Evolutionary conservation across 2,888 invertebrate genomes (phyloP), one percentile per base, ranked within the genome.

Genomic region (Orthosia gracilis): DNA sequence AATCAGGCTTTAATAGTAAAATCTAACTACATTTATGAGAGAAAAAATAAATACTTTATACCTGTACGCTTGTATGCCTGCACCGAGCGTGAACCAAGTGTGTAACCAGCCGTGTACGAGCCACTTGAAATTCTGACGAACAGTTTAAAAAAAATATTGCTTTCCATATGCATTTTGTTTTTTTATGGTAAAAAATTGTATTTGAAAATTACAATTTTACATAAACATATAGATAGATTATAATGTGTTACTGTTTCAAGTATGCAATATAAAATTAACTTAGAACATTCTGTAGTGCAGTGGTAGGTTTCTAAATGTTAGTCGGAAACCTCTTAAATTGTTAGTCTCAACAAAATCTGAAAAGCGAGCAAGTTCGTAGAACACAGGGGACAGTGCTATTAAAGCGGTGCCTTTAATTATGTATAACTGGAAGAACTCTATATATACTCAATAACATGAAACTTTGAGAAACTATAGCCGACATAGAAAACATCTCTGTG

Each of bases 41-140:
- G 58, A 68, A 82, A n/a, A 75, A 71, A 73, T 66, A 68, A 71
- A 75, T 68, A 74, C n/a, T 74, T 70, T 58, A 65, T 81, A 31
- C 57, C 23, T 64, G 78, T 66, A 50, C 26, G 21, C 17, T 31
- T 49, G 76, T 65, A 59, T 18, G n/a, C 17, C 26, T 55, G 75
- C 31, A 21, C 1, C n/a, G 1, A 26, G 18, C 62, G 50, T 54
- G 59, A 58, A 45, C 18, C n/a, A n/a, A n/a, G n/a, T n/a, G n/a
- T n/a, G n/a, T n/a, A n/a, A n/a, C 17, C 11, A 26, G 58, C 13
- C 63, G n/a, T 59, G 54, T 26, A 59, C 50, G 58, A 55, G 47
- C 21, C 59, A 65, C 64, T 79, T 73, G 52, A 61, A 57, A 68
- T 62, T 26, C 68, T 59, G 49, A 70, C 64, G 59, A 50, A 50